These are phyloP conservation scores for Taurulus bubalis DNA, from an alignment of 2,113 vertebrate genomes.

Conservation along the genomic window DNA sequence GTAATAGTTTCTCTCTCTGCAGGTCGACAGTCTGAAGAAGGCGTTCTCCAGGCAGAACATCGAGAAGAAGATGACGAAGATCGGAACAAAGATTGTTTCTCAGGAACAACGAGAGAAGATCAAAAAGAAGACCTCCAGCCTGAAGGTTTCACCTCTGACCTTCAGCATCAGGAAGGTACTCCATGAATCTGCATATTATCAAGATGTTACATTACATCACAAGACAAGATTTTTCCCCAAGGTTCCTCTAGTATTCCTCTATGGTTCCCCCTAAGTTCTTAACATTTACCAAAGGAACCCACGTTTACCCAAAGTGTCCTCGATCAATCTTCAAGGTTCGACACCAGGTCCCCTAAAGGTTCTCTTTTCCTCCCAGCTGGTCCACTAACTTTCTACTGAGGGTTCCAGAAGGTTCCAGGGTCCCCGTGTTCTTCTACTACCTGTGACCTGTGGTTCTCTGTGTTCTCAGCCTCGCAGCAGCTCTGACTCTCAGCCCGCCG, in stretches of 20 bases:
- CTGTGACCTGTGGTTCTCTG: constrained; percentile 9
- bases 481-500: constrained; percentile 59
- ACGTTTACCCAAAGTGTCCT: not conserved
- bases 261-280: not conserved
- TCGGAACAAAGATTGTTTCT: constrained; percentile 93
- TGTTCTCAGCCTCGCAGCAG: constrained; percentile 64
- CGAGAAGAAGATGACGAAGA: constrained; percentile 96
- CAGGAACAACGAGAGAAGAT: constrained; percentile 94
- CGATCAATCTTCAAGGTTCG: not conserved
- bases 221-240: not conserved
- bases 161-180: constrained; percentile 79
- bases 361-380: not conserved
- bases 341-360: not conserved
- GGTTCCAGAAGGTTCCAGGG: not conserved
- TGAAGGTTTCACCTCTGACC: constrained; percentile 87
- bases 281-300: not conserved
- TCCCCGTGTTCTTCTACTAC: not conserved
- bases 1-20: constrained; percentile 5
- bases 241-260: not conserved
- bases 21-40: constrained; percentile 96
- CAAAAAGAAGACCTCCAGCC: constrained; percentile 89
- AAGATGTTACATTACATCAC: not conserved
- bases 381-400: not conserved
- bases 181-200: not conserved
- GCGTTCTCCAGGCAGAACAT: constrained; percentile 96